phyloP scores from a whole-genome alignment of 2,888 invertebrate genomes.

The Nephrotoma appendiculata region DNA sequence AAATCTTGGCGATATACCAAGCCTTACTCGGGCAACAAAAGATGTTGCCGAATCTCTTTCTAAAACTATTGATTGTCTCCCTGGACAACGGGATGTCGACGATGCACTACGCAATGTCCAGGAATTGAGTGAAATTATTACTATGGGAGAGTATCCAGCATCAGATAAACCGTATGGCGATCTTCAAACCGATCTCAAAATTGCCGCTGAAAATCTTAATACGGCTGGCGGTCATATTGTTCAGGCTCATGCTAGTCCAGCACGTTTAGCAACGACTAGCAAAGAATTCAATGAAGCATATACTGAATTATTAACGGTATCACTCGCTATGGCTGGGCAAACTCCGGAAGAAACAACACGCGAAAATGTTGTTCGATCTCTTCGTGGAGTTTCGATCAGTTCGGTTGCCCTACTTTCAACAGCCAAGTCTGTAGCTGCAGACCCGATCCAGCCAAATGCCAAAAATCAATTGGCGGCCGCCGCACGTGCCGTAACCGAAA shows the following conservation, averaged over 20 bases:
- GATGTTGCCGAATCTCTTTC: conserved; percentile 49
- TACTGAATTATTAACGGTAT: conserved; percentile 58
- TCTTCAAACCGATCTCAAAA: conserved; percentile 71
- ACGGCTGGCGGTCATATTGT: conserved; percentile 73
- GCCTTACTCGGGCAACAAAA: conserved; percentile 57
- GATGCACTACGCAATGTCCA: conserved; percentile 70
- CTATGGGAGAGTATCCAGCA: conserved; percentile 59
- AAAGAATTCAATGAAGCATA: conserved; percentile 66
- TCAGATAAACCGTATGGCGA: conserved; percentile 61
- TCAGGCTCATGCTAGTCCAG: conserved; percentile 54
- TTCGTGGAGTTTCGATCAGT: conserved; percentile 75
- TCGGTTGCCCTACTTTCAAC: conserved; percentile 75
- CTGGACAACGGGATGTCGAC: conserved; percentile 91
- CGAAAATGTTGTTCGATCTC: conserved; percentile 68
- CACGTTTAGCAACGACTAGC: conserved; percentile 57
- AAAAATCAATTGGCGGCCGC: conserved; percentile 80
- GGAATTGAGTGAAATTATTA: conserved; percentile 56
- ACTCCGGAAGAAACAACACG: conserved; percentile 61
- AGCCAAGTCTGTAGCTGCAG: conserved; percentile 80
- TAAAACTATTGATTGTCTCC: conserved; percentile 64
- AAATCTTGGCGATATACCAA: conserved; percentile 25
- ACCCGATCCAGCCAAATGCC: conserved; percentile 78
- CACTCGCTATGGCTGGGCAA: conserved; percentile 76
- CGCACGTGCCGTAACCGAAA: conserved; percentile 80
- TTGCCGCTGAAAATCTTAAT: conserved; percentile 71